phyloP scores from a whole-genome alignment of 1,140 invertebrate species.

The Catajapyx aquilonaris region DNA sequence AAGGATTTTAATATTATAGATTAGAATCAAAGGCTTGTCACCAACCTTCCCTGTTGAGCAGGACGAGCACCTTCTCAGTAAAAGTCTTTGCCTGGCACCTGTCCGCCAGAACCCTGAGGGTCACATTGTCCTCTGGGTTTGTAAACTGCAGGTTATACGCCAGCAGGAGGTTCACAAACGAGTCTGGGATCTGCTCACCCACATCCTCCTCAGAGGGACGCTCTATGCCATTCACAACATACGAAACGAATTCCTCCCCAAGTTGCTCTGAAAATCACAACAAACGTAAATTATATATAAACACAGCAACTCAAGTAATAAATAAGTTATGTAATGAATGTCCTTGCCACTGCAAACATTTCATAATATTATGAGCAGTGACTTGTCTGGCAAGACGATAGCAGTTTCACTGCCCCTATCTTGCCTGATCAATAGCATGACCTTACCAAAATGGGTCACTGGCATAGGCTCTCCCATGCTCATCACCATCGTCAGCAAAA shows the following conservation, averaged over 20 bases:
- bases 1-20: too few species aligned
- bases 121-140: constrained; percentile 39
- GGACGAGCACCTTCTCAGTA: constrained; percentile 65
- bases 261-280: constrained; percentile 41
- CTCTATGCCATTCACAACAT: constrained; percentile 60
- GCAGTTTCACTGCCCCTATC: too few species aligned
- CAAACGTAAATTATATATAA: constrained; percentile 9
- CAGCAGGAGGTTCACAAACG: constrained; percentile 60
- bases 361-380: too few species aligned
- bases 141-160: constrained; percentile 74
- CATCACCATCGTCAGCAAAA: constrained; percentile 63
- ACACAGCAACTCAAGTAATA: background rate
- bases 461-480: constrained; percentile 73
- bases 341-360: background rate
- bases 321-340: background rate
- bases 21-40: too few species aligned
- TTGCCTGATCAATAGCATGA: too few species aligned
- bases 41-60: constrained; percentile 78
- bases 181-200: constrained; percentile 57
- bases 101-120: constrained; percentile 48
- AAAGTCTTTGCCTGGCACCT: constrained; percentile 56
- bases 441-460: constrained; percentile 50
- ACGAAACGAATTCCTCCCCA: constrained; percentile 52
- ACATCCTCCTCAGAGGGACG: constrained; percentile 46
- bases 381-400: too few species aligned